Evolutionary conservation across 2,888 invertebrate species (phyloP), one percentile per base, ranked within the genome.

Genomic region (Masnerella sp.): DNA sequence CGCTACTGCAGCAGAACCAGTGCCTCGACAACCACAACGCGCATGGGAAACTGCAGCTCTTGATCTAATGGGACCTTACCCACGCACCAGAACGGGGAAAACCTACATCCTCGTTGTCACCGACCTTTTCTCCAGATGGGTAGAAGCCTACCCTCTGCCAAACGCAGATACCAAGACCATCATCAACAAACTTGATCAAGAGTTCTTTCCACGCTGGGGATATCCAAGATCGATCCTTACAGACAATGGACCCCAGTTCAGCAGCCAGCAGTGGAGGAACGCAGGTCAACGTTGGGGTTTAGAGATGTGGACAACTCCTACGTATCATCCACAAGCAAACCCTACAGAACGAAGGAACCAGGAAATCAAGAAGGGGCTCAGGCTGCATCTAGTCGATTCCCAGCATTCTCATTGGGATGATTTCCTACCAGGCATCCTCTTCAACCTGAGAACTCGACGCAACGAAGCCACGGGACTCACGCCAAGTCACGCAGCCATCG

Each of bases 311-410:
- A 77, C 77, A 0, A 78, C 78, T 0, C 62, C 79, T 0, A 73
- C 68, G 0, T 79, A 79, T 28, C 79, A 81, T 30, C 77, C 79
- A 1, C 56, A 61, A n/a, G 79, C 78, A 5, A 80, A 80, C 25
- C 77, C 78, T 1, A 75, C 72, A 0, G 75, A 75, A 11, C 43
- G 75, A 1, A 42, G 69, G 2, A 75, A 72, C 34, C 74, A 75
- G 15, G 74, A 75, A 17, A 36, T 75, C 0, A 77, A 73, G 22
- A 75, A 79, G 51, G 76, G 76, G 0, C 54, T 81, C 0, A 72
- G 79, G 52, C 73, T 75, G 28, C 56, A 15, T 1, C 54, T 79
- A 1, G 2, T 12, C 0, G 52, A 30, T 0, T 15, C 15, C 9
- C 12, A 9, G 0, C 72, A 75, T 11, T 5, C 22, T 0, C 5